Evolutionary conservation across 2,797 vertebrate genomes (phyloP), one percentile per base, ranked within the genome.

Genomic region (Triplophysa yarkandensis): DNA sequence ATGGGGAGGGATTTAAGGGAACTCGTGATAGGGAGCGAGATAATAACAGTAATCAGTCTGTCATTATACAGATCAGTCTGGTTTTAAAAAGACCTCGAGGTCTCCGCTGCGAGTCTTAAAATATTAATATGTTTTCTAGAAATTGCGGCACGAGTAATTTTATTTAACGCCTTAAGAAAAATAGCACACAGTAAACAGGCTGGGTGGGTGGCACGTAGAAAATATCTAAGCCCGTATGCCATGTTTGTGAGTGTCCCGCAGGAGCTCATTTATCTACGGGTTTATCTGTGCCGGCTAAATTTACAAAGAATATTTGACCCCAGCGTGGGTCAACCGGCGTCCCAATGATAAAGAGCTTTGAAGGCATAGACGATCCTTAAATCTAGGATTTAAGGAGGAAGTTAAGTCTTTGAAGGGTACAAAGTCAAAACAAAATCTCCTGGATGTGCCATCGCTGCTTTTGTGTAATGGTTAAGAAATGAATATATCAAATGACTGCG

Each of bases 41-140:
- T 78, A 86, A 85, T 80, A 39, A 70, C 65, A 82, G 81, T 86
- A 81, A 89, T 87, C 86, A 84, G 80, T 44, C 76, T 77, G 74
- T 54, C 77, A 77, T 83, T 85, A 83, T 78, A 69, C 73, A 81
- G 83, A 88, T 85, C 81, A 78, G 73, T 80, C 81, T 58, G 81
- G 85, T 71, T 80, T 72, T 72, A 68, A 76, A 82, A 80, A 81
- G 75, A 84, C 76, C 28, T 58, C 21, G 75, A 68, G 52, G 80
- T 76, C 80, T 86, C 68, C 60, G n/a, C 58, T 61, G 58, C 55
- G 36, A 48, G 50, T 44, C 62, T 61, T 73, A 48, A 61, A 60
- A 64, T 60, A 74, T 82, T 71, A 61, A 63, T 63, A 21, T 57
- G 61, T 66, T 76, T 71, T 28, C 67, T 77, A 68, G 5, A 60